Evolutionary conservation across 53 echinoderm and acorn worm genomes (phyloP), one percentile per base, ranked within the genome.

Genomic region (Patiria pectinifera): DNA sequence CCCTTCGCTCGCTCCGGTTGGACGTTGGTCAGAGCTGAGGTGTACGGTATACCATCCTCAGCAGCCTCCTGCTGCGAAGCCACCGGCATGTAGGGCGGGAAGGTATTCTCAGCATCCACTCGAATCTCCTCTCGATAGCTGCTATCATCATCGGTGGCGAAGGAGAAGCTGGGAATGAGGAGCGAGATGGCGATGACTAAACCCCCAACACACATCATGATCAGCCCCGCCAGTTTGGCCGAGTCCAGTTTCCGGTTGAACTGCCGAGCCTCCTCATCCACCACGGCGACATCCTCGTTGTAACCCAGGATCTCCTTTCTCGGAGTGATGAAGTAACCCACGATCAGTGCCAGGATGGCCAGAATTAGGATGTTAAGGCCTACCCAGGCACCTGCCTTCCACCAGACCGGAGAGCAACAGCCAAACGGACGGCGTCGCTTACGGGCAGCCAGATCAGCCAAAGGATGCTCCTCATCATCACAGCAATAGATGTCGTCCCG

Each of bases 371-470:
- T 93, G 62, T 97, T 99, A 4, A 93, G 85, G 49, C 99, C 99
- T 44, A 99, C 99, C 93, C 97, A 99, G 58, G 95, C 96, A 6
- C 97, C 96, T 4, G 99, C 99, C 83, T 99, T 99, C 99, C 99
- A 99, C 99, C 99, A 99, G 59, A 95, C 86, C 43, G 93, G 83
- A 21, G 95, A 94, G 74, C 97, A 97, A 80, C 93, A 95, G 18
- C 85, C 89, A 35, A 86, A 91, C 45, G 85, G 87, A 59, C 93
- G 91, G 25, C 88, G 87, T 19, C 89, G 86, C 77, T 92, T 92
- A 62, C 86, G 69, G 5, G 92, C 92, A 45, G 93, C 93, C 21
- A 91, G 91, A 14, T 93, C 93, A 44, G 92, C 93, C 44, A 95
- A 84, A 21, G 94, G 94, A 25, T 91, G 94, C 48, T 91, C 85